Conservation (phyloP, 2,113 vertebrate genomes). For the Mastomys coucha region DNA sequence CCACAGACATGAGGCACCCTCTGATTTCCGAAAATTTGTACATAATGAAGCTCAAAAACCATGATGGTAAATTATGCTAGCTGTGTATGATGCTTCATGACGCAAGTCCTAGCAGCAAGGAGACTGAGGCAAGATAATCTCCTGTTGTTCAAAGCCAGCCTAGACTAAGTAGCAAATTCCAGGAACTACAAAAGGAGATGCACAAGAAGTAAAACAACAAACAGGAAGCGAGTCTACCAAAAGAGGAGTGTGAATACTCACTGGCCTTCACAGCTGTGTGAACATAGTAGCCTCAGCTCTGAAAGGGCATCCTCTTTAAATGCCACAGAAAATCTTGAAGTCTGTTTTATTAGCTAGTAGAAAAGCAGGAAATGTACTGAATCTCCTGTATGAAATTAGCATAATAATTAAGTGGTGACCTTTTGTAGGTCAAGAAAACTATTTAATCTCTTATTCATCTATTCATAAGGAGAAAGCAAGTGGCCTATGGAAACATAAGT, state of each 20-base stretch:
- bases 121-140: background rate
- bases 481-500: slow-evolving; percentile 72
- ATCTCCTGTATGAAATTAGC: slow-evolving; percentile 79
- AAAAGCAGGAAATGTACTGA: slow-evolving; percentile 74
- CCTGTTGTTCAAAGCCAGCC: background rate
- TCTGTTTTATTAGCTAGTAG: slow-evolving; percentile 72
- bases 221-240: background rate
- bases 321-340: slow-evolving; percentile 50
- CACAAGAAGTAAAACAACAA: background rate
- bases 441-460: slow-evolving; percentile 85
- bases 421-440: slow-evolving; percentile 81
- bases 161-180: background rate
- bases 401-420: slow-evolving; percentile 84
- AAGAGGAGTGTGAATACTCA: background rate
- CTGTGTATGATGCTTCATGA: background rate
- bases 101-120: background rate
- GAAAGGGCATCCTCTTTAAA: slow-evolving; percentile 28
- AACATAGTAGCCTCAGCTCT: background rate
- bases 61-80: background rate
- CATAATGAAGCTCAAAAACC: background rate
- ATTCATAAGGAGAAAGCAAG: slow-evolving; percentile 66
- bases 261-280: slow-evolving; percentile 39
- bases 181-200: background rate
- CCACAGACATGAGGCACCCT: background rate
- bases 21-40: background rate